phyloP scores from a whole-genome alignment of 2,797 vertebrate genomes.

The Neopelma chrysocephalum region DNA sequence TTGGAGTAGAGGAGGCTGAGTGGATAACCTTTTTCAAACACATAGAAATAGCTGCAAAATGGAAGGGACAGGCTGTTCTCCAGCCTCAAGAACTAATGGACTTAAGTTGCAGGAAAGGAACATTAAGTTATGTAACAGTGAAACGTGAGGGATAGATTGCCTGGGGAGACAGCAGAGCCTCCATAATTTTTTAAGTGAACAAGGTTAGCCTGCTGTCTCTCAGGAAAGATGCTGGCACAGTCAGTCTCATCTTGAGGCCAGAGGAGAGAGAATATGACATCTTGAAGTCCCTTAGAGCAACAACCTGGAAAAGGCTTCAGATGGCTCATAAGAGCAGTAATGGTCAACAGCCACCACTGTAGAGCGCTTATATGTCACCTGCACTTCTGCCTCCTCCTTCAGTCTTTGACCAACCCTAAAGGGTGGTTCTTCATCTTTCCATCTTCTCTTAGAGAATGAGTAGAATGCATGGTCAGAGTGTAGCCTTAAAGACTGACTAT shows the following conservation, averaged over 20 bases:
- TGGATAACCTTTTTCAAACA: conserved; percentile 25
- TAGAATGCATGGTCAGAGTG: neutral
- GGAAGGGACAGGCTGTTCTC: neutral
- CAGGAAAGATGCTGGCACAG: neutral
- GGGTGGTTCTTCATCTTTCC: neutral
- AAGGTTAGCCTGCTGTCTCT: neutral
- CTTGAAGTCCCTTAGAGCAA: neutral
- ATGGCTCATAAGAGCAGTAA: fast-evolving
- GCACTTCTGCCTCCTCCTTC: neutral
- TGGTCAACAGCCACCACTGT: neutral
- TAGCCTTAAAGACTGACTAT: neutral
- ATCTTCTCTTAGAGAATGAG: neutral
- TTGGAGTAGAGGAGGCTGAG: neutral
- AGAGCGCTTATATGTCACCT: neutral
- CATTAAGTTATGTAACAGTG: neutral
- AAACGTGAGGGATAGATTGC: neutral
- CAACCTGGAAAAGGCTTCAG: neutral
- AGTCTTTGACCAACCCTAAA: neutral
- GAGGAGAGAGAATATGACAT: fast-evolving
- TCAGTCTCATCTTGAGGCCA: neutral
- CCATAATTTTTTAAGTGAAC: neutral
- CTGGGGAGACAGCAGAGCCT: neutral
- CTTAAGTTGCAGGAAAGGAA: neutral
- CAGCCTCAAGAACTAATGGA: neutral
- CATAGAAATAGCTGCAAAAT: neutral